Evolutionary conservation across 2,888 invertebrate genomes (phyloP), one percentile per base, ranked within the genome.

Genomic region (Nephrocerus scutellatus): DNA sequence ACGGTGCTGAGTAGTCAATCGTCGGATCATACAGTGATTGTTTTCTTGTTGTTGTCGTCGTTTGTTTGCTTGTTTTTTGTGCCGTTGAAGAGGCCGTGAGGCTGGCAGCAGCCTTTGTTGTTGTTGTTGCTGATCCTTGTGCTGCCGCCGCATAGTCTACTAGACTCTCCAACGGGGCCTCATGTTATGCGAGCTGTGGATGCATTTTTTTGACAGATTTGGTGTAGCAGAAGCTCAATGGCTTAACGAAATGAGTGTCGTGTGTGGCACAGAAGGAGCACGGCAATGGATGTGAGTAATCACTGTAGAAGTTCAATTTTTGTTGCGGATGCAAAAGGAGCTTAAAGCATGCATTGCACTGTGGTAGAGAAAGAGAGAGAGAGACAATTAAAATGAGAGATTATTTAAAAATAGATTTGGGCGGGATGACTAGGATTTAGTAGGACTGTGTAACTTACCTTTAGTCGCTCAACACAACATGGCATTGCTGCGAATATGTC

Each of bases 401-500:
- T n/a, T n/a, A n/a, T n/a, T n/a, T n/a, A n/a, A n/a, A n/a, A n/a
- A n/a, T n/a, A n/a, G n/a, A n/a, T n/a, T n/a, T n/a, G n/a, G n/a
- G n/a, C n/a, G n/a, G 8, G 23, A 22, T 22, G 7, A 22, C 8
- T 22, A 7, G 23, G 7, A 22, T n/a, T 6, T 21, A 5, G 8
- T 6, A 8, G 10, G 37, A 14, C 9, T 13, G 7, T 26, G 16
- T 39, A 23, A 64, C 70, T 66, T 62, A 91, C 90, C 81, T 86
- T 88, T 56, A 93, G 77, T 55, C 95, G 78, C 62, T 91, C 90
- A 61, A 84, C 79, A 72, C 96, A 96, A 70, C 96, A 97, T 13
- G 93, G 92, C 72, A 86, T 88, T 45, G 95, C 92, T 64, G 96
- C 96, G 68, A 97, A 95, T 55, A 97, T 90, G 71, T 97, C 96